phyloP scores from a whole-genome alignment of 2,888 invertebrate genomes.

The Tenthredo livida region DNA sequence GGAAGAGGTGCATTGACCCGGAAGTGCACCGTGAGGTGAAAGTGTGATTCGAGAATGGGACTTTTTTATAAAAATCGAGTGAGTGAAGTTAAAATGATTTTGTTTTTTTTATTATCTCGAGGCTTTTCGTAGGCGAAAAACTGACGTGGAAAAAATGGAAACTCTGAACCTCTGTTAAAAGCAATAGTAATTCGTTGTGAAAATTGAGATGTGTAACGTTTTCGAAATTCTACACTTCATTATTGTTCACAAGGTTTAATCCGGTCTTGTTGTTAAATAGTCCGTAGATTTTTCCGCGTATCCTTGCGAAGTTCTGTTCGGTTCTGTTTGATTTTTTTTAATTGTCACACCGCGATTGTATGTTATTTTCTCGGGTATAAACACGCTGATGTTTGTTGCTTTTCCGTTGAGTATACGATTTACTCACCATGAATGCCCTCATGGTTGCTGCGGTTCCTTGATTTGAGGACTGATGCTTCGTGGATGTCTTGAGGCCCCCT shows the following conservation, averaged over 20 bases:
- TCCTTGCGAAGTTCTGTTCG: slow-evolving; percentile 1
- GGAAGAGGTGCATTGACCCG: slow-evolving; percentile 4
- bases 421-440: slow-evolving; percentile 78
- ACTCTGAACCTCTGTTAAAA: not conserved
- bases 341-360: slow-evolving; percentile 18
- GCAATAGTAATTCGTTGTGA: not conserved
- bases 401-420: slow-evolving; percentile 43
- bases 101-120: not conserved
- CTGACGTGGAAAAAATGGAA: not conserved
- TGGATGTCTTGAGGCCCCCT: slow-evolving; percentile 74
- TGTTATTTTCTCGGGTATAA: not conserved
- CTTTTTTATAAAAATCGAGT: not conserved
- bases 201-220: not conserved
- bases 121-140: not conserved
- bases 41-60: not conserved
- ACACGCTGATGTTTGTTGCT: slow-evolving; percentile 15
- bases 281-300: slow-evolving; percentile 39
- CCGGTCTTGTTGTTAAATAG: slow-evolving; percentile 41
- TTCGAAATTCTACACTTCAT: slow-evolving; percentile 25
- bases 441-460: slow-evolving; percentile 76
- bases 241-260: slow-evolving; percentile 26
- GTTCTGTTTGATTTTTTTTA: not conserved
- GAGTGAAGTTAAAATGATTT: not conserved
- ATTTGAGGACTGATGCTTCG: slow-evolving; percentile 78
- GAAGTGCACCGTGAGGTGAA: slow-evolving; percentile 19